Conservation (phyloP, 1,140 invertebrate species). For the Plodia interpunctella region DNA sequence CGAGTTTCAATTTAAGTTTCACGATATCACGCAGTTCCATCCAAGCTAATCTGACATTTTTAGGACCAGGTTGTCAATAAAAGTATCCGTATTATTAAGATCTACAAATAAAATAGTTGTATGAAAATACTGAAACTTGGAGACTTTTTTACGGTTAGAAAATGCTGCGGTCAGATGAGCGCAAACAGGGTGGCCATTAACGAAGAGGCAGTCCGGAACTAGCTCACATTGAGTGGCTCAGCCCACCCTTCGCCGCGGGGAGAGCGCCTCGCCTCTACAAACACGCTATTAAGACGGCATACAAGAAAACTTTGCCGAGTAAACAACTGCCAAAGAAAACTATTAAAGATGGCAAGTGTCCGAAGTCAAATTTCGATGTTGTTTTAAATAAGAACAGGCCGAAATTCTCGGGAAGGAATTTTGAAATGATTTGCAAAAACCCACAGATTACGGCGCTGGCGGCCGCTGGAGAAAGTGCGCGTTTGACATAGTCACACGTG, state of each 20-base stretch:
- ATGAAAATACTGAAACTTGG: neutral
- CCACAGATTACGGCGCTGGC: neutral
- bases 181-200: conserved; percentile 24
- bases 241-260: conserved; percentile 18
- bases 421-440: neutral
- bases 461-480: conserved; percentile 31
- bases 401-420: neutral
- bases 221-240: conserved; percentile 17
- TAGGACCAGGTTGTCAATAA: neutral
- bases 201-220: conserved; percentile 24
- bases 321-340: conserved; percentile 25
- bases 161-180: conserved; percentile 15
- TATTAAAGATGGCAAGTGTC: conserved; percentile 10
- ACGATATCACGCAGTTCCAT: neutral
- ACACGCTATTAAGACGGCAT: conserved; percentile 31
- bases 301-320: conserved; percentile 32
- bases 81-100: neutral
- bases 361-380: neutral
- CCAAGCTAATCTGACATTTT: neutral
- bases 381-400: neutral
- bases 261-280: conserved; percentile 28
- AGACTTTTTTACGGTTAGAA: neutral
- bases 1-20: neutral
- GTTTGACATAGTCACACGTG: conserved; percentile 29
- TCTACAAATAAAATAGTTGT: neutral